A percentile compares a stretch with the other conserved stretches of the same genome.
phyloP scores from a whole-genome alignment of 1,140 invertebrate species.

The Batillaria attramentaria region DNA sequence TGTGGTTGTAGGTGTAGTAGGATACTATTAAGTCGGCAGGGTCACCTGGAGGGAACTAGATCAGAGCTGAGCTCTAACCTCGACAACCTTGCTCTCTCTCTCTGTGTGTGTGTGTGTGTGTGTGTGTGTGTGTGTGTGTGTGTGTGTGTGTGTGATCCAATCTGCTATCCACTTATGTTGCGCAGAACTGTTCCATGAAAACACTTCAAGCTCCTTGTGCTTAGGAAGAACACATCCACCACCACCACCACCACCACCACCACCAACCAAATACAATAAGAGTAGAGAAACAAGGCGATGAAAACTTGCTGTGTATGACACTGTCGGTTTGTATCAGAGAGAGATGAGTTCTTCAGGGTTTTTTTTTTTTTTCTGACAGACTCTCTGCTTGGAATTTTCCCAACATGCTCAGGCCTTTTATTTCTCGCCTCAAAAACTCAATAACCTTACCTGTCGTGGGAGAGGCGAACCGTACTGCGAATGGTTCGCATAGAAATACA shows the following conservation, averaged over 20 bases:
- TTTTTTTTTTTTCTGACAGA: too few relatives aligned
- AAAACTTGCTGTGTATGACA: neutral
- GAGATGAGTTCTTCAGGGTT: too few relatives aligned
- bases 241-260: too few relatives aligned
- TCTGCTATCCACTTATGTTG: too few relatives aligned
- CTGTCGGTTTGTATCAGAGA: neutral
- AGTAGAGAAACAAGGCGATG: neutral
- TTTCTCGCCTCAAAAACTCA: neutral
- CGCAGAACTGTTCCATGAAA: too few relatives aligned
- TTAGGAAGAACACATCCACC: too few relatives aligned
- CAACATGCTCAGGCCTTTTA: too few relatives aligned
- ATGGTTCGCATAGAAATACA: slow-evolving; percentile 4
- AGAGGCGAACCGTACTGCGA: slow-evolving; percentile 8
- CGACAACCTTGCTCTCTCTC: too few relatives aligned
- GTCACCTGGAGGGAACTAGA: too few relatives aligned
- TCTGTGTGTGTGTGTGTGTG: slow-evolving; percentile 10
- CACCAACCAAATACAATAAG: neutral
- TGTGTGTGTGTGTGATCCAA: neutral
- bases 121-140: neutral
- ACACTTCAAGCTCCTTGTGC: too few relatives aligned
- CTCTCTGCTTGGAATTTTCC: too few relatives aligned
- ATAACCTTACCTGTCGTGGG: neutral
- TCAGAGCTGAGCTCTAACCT: too few relatives aligned
- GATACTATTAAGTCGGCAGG: neutral
- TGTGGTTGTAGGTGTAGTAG: neutral